Evolutionary conservation across 1,140 invertebrate species (phyloP).

Genomic region (Aphelenchoides fujianensis): DNA sequence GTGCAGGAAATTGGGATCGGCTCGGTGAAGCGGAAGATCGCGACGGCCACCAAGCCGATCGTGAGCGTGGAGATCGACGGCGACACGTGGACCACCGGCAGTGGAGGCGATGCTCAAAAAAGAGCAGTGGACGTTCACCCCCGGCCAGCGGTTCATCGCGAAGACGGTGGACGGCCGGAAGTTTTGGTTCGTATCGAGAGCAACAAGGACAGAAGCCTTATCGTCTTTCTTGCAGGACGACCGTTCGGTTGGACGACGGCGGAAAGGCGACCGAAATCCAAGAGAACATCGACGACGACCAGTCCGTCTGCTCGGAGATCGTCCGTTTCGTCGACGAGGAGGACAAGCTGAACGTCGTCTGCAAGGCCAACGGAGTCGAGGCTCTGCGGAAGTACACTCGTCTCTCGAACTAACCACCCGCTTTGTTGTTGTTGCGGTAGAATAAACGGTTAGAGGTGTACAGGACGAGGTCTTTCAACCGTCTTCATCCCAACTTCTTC

Average conservation of each 20-base stretch:
- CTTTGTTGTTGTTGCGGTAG: too few species aligned
- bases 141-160: not conserved
- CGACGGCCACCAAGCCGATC: not conserved
- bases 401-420: not conserved
- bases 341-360: not conserved
- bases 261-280: not conserved
- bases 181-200: not conserved
- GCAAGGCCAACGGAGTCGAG: not conserved
- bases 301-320: not conserved
- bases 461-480: too few species aligned
- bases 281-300: not conserved
- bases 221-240: not conserved
- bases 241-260: not conserved
- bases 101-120: not conserved
- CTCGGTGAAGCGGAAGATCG: not conserved
- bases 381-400: not conserved
- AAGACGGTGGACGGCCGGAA: constrained; percentile 6
- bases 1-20: constrained; percentile 1
- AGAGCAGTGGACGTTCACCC: not conserved
- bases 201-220: not conserved
- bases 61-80: not conserved
- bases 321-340: constrained; percentile 8
- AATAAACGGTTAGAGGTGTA: too few species aligned
- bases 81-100: not conserved
- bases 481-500: too few species aligned